Evolutionary conservation across 2,888 invertebrate species (phyloP).

Genomic region (Drosophila seclusa): DNA sequence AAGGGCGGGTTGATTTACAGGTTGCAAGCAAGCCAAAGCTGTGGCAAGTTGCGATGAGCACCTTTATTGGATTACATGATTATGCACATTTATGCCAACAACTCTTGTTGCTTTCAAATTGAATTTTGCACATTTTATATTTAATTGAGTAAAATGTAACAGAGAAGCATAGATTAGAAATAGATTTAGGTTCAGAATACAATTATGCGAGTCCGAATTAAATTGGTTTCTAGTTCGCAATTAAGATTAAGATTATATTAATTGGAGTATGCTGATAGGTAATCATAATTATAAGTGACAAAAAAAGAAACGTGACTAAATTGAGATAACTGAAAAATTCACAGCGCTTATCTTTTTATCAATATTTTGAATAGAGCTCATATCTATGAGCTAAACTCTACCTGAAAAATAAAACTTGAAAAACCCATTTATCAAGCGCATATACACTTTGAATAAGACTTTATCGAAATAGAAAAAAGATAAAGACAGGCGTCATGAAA

Average conservation of each 20-base stretch:
- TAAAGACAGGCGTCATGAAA: conserved; percentile 5
- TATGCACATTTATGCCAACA: background rate
- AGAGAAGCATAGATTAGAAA: background rate
- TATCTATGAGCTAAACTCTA: background rate
- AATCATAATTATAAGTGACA: background rate
- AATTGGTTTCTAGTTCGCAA: background rate
- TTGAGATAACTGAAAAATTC: background rate
- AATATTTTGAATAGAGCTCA: background rate
- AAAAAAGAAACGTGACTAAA: background rate
- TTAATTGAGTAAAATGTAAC: background rate
- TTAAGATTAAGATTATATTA: background rate
- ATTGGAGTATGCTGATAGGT: background rate
- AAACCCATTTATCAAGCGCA: background rate
- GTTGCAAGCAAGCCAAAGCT: conserved; percentile 10
- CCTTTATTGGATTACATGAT: conserved; percentile 5
- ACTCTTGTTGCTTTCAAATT: background rate
- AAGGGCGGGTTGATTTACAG: background rate
- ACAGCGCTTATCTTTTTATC: background rate
- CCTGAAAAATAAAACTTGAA: background rate
- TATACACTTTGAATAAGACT: background rate
- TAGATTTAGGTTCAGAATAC: background rate
- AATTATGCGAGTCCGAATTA: background rate
- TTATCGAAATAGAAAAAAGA: background rate
- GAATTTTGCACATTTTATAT: background rate
- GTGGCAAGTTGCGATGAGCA: conserved; percentile 9